Base-by-base conservation (phyloP, 2,888 invertebrate genomes). In the Eupithecia exiguata region DNA sequence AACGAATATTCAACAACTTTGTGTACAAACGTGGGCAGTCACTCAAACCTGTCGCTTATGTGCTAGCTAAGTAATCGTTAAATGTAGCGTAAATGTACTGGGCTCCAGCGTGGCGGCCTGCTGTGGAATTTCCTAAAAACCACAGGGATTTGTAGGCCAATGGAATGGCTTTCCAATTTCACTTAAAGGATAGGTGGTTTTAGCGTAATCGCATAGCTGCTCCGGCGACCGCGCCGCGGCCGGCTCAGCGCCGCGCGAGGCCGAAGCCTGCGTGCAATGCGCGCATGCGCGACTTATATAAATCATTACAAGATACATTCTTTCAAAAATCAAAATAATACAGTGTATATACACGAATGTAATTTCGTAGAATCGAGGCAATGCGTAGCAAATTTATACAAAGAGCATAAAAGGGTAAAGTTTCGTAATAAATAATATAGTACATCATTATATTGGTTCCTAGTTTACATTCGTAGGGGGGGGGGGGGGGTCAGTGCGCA, bases 1-100 rank as follows among this genome's bases (percentile, higher is more conserved):
- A 70, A 75, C 30, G 43, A 75, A 73, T 71, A 65, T n/a, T 71
- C 58, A 70, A 70, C 65, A 75, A 75, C 66, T 72, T 65, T 16
- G 66, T 70, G 71, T 63, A 61, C 35, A 30, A 67, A 63, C 7
- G 21, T 58, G 25, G 16, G 25, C 53, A 63, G 65, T 46, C 61
- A 69, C 66, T 21, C 62, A n/a, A 25, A 70, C n/a, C n/a, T 67
- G 62, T 16, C 35, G 21, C 25, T 16, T 6, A 16, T 5, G 58
- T 58, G 10, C 21, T 21, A 21, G 49, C n/a, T 1, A 6, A 25
- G 25, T 5, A 21, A 9, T 21, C 10, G 53, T 5, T 10, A 12
- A 7, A 10, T 49, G 49, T n/a, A 49, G 53, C 53, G 53, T 3
- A 10, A 2, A 1, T 12, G 21, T 3, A n/a, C 46, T n/a, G 7